Evolutionary conservation across 2,113 vertebrate species (phyloP), one percentile per base, ranked within the genome.

Genomic region (Alosa alosa): DNA sequence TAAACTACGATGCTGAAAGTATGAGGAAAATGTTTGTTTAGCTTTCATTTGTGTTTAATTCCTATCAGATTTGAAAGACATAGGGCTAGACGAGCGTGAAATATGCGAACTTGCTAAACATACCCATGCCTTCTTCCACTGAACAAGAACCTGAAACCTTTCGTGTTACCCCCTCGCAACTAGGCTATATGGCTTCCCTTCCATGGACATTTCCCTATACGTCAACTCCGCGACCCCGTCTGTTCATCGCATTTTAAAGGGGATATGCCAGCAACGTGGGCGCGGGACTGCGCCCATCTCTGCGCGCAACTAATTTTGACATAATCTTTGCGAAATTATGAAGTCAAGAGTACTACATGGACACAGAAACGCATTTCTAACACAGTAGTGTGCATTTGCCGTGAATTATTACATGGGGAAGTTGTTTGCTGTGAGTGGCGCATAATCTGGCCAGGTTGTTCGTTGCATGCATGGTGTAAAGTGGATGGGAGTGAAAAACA

Each of bases 131-230:
- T 60, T 60, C 55, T 15, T 39, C 72, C 72, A 78, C 72, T 78
- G 36, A 15, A 36, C 25, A 39, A 39, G 11, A 78, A 78, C 25
- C 72, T 78, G 31, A 78, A 78, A 13, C 72, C 50, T 86, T 72
- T 82, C 64, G 46, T 22, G 57, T 86, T 81, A 39, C 86, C 84
- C 49, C 84, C 81, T 60, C 55, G 20, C 31, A 36, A 78, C 36
- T 36, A 78, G 36, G 72, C 72, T 78, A 86, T 84, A 88, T 90
- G 89, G 86, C 84, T 52, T 60, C 81, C 84, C 82, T 41, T 31
- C 36, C 10, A 31, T 81, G 78, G 86, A 50, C 83, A 81, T 50
- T 10, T 78, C 4, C 47, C 81, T 78, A 39, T 82, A 72, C 87
- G 46, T 81, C 72, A 78, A 78, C 72, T 78, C 57, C 17, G 57